Percentiles rank a stretch among this genome's conserved stretches.
Evolutionary conservation across 1,140 invertebrate species (phyloP).

Genomic region (Nephotettix cincticeps): DNA sequence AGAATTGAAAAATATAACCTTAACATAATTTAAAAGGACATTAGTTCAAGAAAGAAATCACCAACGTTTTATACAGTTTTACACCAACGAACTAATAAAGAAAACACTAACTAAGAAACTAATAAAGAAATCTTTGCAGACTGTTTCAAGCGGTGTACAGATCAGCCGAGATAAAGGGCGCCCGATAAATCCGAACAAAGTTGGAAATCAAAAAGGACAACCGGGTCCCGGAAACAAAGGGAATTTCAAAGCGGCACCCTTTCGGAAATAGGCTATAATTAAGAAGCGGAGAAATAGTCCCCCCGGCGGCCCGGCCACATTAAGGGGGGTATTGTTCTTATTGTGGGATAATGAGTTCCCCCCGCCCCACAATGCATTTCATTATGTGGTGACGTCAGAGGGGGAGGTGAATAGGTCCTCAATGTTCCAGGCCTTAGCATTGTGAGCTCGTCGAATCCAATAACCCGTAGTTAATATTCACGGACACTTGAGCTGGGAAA

Average conservation of each 20-base stretch:
- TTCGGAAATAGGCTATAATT: slow-evolving; percentile 25
- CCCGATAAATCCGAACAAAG: slow-evolving; percentile 11
- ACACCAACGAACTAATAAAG: too few relatives aligned
- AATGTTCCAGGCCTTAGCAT: slow-evolving; percentile 19
- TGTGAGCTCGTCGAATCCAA: slow-evolving; percentile 6
- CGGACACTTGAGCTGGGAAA: background rate
- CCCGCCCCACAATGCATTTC: slow-evolving; percentile 26
- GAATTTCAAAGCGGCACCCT: background rate
- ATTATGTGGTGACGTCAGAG: slow-evolving; percentile 24
- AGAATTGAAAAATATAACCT: too few relatives aligned
- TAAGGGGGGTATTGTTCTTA: slow-evolving; percentile 28
- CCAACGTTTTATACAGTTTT: too few relatives aligned
- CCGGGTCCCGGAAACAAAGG: slow-evolving; percentile 8
- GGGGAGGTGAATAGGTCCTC: slow-evolving; percentile 22
- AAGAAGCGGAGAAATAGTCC: slow-evolving; percentile 21
- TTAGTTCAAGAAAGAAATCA: too few relatives aligned
- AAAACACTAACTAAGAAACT: too few relatives aligned
- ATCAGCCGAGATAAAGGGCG: slow-evolving; percentile 4
- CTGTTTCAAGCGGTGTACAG: background rate
- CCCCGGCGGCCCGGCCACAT: slow-evolving; percentile 7
- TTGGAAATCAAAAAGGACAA: slow-evolving; percentile 20
- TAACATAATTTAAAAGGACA: too few relatives aligned
- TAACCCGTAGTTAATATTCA: slow-evolving; percentile 8
- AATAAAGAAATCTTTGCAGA: too few relatives aligned
- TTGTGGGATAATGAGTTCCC: slow-evolving; percentile 21